A percentile compares a stretch with the other conserved stretches of the same genome.
These are phyloP conservation scores for Punctoribates punctum DNA, from an alignment of 2,888 invertebrate genomes.

Conservation along the genomic window DNA sequence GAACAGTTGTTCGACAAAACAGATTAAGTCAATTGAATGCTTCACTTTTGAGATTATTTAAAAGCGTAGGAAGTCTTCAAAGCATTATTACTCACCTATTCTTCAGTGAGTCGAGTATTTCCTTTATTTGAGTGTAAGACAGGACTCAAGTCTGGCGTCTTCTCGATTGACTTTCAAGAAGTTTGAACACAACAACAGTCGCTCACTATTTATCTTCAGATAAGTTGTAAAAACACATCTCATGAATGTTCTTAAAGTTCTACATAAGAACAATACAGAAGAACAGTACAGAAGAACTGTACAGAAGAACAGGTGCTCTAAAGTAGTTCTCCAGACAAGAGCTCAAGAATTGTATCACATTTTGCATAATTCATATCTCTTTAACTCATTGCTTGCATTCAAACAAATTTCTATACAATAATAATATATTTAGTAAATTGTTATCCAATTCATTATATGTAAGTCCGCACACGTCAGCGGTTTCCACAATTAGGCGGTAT, in stretches of 20 bases:
- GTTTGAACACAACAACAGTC: neutral
- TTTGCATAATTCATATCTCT: neutral
- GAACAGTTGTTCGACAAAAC: constrained; percentile 23
- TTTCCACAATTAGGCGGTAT: constrained; percentile 2
- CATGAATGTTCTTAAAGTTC: neutral
- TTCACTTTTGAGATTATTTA: neutral
- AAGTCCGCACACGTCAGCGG: neutral
- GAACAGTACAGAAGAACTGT: no score
- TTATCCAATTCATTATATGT: constrained; percentile 18
- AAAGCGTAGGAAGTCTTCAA: constrained; percentile 20
- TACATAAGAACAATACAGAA: neutral
- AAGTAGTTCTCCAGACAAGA: neutral
- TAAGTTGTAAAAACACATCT: constrained; percentile 14
- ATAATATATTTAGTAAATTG: constrained; percentile 11
- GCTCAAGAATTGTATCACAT: neutral
- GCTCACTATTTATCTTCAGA: constrained; percentile 7
- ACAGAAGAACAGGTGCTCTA: neutral
- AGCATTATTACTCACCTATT: constrained; percentile 5
- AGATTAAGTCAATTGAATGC: neutral
- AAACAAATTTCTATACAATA: neutral
- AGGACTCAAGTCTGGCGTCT: constrained; percentile 16
- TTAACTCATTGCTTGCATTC: neutral
- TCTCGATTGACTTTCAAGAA: neutral
- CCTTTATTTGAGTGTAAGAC: neutral
- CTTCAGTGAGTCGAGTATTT: constrained; percentile 20